Base-by-base conservation (phyloP, 2,113 vertebrate genomes). In the Dipodomys ordii region DNA sequence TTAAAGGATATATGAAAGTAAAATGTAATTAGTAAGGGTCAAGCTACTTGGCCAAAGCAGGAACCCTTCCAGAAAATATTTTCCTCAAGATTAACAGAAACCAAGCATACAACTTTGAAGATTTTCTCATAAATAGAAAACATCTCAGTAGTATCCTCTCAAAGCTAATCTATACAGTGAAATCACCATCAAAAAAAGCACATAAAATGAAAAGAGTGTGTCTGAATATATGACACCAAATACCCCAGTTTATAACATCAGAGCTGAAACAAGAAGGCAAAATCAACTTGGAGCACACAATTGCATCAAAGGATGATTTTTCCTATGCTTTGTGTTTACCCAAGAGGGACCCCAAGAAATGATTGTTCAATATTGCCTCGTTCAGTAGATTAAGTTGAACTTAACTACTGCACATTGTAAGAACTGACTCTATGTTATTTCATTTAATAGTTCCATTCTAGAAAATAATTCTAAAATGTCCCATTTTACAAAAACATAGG, bases 401-500 rank as follows among this genome's bases (percentile, higher is more conserved):
- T 79, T 13, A 87, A 46, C 22, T 77, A 25, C 9, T 9, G 7
- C 11, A 32, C 78, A 92, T 68, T 93, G 74, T 32, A 7, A 79
- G 18, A 64, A 76, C 0, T 46, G 35, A 79, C 23, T 76, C 0
- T 68, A 6, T 7, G 6, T 62, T 78, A 68, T 67, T 91, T 86
- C 49, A 82, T 32, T 69, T 49, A 87, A 65, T 3, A 65, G 46
- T 65, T 65, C 4, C 57, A 30, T 69, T 88, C 20, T 32, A 67
- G 76, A 92, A 87, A 92, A 16, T 77, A 88, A 85, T 86, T 76
- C 28, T 69, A 27, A 30, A 72, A 88, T n/a, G 35, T 4, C 27
- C 62, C 39, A 73, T 92, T 93, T 87, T 73, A 65, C 4, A 81
- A 71, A 91, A 77, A 69, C 15, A 19, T 23, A 57, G 69, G 5